These are phyloP conservation scores for Brienomyrus longianalis DNA, from an alignment of 2,113 vertebrate genomes.

Conservation along the genomic window DNA sequence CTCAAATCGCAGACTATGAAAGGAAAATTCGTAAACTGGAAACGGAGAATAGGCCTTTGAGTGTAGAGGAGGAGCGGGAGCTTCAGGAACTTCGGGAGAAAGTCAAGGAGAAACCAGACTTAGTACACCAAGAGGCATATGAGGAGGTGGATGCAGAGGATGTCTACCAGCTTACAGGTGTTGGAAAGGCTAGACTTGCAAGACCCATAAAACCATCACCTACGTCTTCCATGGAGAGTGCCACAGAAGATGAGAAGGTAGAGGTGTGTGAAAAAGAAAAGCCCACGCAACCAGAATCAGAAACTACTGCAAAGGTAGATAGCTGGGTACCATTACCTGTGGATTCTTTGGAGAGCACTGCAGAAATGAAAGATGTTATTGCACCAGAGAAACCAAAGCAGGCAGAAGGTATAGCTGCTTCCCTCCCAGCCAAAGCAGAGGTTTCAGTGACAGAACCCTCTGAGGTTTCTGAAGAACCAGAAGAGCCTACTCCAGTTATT, in stretches of 20 bases:
- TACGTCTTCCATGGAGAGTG: slow-evolving; percentile 63
- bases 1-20: slow-evolving; percentile 61
- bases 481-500: slow-evolving; percentile 30
- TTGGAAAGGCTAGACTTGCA: slow-evolving; percentile 62
- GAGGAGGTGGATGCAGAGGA: slow-evolving; percentile 90
- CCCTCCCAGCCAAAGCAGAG: slow-evolving; percentile 17
- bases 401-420: neutral
- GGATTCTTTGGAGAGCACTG: neutral
- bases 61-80: slow-evolving; percentile 65
- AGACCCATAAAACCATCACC: slow-evolving; percentile 61
- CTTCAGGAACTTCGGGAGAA: slow-evolving; percentile 86
- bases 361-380: neutral
- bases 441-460: neutral
- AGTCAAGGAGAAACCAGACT: slow-evolving; percentile 75
- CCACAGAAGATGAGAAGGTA: slow-evolving; percentile 62
- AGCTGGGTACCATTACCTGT: slow-evolving; percentile 5
- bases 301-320: neutral
- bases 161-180: slow-evolving; percentile 77
- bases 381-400: neutral
- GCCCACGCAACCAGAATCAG: slow-evolving; percentile 45
- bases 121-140: slow-evolving; percentile 92
- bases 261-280: slow-evolving; percentile 52
- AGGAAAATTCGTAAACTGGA: slow-evolving; percentile 65
- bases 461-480: slow-evolving; percentile 15
- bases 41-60: slow-evolving; percentile 66